phyloP scores from a whole-genome alignment of 2,113 vertebrate genomes.

The Bujurquina vittata region DNA sequence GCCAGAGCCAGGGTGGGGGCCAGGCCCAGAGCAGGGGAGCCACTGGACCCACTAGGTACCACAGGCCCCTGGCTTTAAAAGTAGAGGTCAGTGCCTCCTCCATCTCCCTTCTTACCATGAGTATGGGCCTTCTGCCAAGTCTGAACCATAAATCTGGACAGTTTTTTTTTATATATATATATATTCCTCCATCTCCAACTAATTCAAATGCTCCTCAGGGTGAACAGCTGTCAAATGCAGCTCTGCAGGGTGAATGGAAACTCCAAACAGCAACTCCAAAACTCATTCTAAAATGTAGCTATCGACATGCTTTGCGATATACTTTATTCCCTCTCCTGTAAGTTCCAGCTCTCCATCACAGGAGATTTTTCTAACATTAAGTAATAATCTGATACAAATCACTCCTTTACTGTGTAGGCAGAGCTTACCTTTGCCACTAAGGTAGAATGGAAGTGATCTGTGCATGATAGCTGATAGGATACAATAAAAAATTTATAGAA shows the following conservation, averaged over 20 bases:
- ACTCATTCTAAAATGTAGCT: background rate
- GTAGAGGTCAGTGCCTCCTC: slow-evolving; percentile 91
- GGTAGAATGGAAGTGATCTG: background rate
- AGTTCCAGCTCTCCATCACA: background rate
- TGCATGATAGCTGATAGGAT: background rate
- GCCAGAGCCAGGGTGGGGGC: slow-evolving; percentile 79
- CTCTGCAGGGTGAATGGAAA: slow-evolving; percentile 3
- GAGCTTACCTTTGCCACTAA: background rate
- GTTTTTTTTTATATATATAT: background rate
- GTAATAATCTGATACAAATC: background rate
- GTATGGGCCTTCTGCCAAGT: slow-evolving; percentile 24
- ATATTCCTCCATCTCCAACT: background rate
- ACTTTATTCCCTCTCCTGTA: background rate
- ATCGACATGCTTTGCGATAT: background rate
- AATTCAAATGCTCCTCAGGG: background rate
- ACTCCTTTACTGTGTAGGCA: too few species aligned
- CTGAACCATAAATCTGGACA: slow-evolving; percentile 2
- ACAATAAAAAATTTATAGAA: background rate
- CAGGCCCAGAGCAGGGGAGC: slow-evolving; percentile 87
- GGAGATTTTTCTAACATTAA: background rate
- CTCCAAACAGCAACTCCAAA: slow-evolving; percentile 13
- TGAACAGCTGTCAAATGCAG: background rate
- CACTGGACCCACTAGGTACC: slow-evolving; percentile 89
- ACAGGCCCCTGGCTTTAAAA: slow-evolving; percentile 90
- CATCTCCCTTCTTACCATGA: slow-evolving; percentile 54